A percentile compares a stretch with the other conserved stretches of the same genome.
Evolutionary conservation across 2,797 vertebrate species (phyloP).

Genomic region (Paedocypris micromegethes): DNA sequence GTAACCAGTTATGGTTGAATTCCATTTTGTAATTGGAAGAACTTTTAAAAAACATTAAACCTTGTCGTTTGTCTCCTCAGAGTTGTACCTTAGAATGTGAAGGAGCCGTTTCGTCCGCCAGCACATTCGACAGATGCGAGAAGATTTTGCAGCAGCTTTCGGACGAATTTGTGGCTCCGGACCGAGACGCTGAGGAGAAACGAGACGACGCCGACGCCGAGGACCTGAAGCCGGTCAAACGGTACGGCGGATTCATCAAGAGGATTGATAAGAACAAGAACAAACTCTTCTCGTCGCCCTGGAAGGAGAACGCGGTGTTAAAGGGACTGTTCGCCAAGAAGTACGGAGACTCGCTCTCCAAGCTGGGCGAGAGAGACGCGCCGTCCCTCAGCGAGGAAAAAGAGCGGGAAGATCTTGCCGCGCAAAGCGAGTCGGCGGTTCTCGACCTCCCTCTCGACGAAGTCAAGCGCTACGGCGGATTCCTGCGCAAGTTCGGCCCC

Average conservation of each 20-base stretch:
- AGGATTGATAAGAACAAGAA: constrained; percentile 76
- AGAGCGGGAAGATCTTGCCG: constrained; percentile 43
- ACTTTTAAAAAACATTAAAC: neutral
- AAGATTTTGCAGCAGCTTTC: constrained; percentile 49
- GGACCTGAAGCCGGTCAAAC: constrained; percentile 61
- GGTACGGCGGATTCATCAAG: constrained; percentile 72
- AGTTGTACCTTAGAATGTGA: constrained; percentile 81
- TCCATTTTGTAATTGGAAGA: too few relatives aligned
- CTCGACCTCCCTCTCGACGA: constrained; percentile 51
- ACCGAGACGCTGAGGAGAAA: neutral
- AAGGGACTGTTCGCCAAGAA: constrained; percentile 64
- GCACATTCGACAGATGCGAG: constrained; percentile 69
- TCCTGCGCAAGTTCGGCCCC: constrained; percentile 81
- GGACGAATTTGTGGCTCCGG: constrained; percentile 18
- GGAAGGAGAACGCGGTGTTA: constrained; percentile 64
- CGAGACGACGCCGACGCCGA: constrained; percentile 39
- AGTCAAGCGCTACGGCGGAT: constrained; percentile 86
- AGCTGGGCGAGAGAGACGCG: constrained; percentile 55
- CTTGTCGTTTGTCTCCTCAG: constrained; percentile 59
- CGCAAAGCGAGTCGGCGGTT: constrained; percentile 42
- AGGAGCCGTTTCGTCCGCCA: constrained; percentile 53
- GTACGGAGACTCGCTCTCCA: constrained; percentile 63
- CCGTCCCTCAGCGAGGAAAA: constrained; percentile 45
- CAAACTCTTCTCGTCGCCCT: constrained; percentile 62
- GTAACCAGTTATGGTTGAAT: too few relatives aligned